Conservation (phyloP, 2,888 invertebrate species). For the Entomobrya multifasciata region DNA sequence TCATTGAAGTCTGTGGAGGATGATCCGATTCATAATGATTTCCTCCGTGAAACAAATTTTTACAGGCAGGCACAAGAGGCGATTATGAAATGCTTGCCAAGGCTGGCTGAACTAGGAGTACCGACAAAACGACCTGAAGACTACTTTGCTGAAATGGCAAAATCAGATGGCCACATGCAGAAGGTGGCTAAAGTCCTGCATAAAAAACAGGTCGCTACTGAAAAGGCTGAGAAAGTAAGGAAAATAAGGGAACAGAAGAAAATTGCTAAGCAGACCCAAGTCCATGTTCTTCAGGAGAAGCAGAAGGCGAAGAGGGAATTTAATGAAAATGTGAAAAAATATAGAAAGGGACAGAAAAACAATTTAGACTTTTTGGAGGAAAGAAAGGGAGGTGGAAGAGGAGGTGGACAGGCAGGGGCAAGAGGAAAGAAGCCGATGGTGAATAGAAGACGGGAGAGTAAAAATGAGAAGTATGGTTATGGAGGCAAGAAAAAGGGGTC, state of each 20-base stretch:
- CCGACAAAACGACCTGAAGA: constrained; percentile 94
- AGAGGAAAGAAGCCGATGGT: constrained; percentile 49
- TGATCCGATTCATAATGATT: constrained; percentile 93
- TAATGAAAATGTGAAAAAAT: constrained; percentile 95
- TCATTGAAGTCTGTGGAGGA: constrained; percentile 84
- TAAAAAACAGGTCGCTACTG: constrained; percentile 91
- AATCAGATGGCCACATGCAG: constrained; percentile 98
- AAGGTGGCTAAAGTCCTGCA: constrained; percentile 88
- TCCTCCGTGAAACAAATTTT: constrained; percentile 93
- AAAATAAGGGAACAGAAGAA: constrained; percentile 95
- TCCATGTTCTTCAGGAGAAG: constrained; percentile 91
- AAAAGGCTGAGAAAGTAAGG: constrained; percentile 93
- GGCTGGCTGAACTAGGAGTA: constrained; percentile 88
- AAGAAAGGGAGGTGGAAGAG: constrained; percentile 82
- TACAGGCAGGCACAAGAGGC: constrained; percentile 94
- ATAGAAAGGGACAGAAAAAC: constrained; percentile 90
- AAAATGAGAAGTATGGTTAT: constrained; percentile 78
- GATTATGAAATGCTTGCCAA: constrained; percentile 89
- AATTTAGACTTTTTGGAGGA: constrained; percentile 91
- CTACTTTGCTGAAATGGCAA: constrained; percentile 99
- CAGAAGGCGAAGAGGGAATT: constrained; percentile 95
- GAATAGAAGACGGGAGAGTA: constrained; percentile 72
- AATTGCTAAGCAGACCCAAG: constrained; percentile 93
- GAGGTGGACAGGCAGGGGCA: constrained; percentile 39
- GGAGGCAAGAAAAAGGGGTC: constrained; percentile 76